Conservation (phyloP, 2,888 invertebrate species). For the Oscheius myriophilus region DNA sequence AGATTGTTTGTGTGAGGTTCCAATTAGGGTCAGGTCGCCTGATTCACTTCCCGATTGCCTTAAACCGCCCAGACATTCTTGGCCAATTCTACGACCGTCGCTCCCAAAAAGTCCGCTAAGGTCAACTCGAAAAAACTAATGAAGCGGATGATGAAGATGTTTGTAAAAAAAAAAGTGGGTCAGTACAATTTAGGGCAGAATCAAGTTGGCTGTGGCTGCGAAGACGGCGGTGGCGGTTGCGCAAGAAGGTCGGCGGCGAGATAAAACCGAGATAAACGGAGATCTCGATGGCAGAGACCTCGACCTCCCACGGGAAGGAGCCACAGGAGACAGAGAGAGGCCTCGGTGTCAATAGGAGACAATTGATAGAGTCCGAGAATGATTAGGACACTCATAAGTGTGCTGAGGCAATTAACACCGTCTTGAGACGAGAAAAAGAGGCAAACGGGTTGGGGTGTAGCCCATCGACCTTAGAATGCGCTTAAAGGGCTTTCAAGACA, state of each 20-base stretch:
- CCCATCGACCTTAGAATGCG: too few species aligned
- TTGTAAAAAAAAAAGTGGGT: conserved; percentile 8
- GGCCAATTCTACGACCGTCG: too few species aligned
- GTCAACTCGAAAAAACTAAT: not conserved
- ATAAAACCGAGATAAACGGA: conserved; percentile 30
- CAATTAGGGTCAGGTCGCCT: too few species aligned
- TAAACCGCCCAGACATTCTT: too few species aligned
- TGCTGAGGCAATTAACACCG: not conserved
- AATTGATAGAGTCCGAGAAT: too few species aligned
- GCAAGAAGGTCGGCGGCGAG: conserved; percentile 28
- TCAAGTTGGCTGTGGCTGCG: conserved; percentile 7
- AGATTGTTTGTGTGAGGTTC: too few species aligned
- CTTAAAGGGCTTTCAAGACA: too few species aligned
- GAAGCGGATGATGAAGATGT: conserved; percentile 7
- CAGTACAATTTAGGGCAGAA: conserved; percentile 3
- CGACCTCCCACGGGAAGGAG: conserved; percentile 15
- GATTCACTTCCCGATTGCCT: too few species aligned
- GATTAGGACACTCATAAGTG: not conserved
- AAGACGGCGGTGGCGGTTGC: conserved; percentile 14
- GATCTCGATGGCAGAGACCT: conserved; percentile 10
- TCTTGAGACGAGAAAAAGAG: not conserved
- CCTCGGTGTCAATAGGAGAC: too few species aligned
- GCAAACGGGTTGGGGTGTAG: too few species aligned
- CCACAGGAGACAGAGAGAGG: not conserved
- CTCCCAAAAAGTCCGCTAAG: not conserved